A percentile compares a stretch with the other conserved stretches of the same genome.
Conservation (phyloP, 2,888 invertebrate genomes). For the Spilarctia lutea region DNA sequence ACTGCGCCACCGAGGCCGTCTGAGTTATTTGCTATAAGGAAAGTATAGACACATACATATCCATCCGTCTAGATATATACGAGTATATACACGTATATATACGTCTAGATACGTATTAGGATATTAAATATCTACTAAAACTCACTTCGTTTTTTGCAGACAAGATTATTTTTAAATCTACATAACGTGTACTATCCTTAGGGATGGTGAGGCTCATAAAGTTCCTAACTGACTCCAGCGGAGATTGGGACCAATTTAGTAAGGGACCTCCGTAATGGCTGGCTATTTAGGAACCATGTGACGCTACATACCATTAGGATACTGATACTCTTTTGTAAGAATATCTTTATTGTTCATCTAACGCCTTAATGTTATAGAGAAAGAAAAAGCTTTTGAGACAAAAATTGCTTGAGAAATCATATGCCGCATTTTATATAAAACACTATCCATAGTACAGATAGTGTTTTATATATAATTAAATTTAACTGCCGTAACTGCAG, state of each 20-base stretch:
- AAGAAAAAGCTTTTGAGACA: not conserved
- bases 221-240: slow-evolving; percentile 22
- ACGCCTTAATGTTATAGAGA: not conserved
- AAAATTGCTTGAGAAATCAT: not conserved
- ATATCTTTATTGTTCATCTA: slow-evolving; percentile 27
- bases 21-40: too few relatives aligned
- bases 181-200: slow-evolving; percentile 17
- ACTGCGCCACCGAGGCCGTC: too few relatives aligned
- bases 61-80: too few relatives aligned
- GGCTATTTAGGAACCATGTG: slow-evolving; percentile 40
- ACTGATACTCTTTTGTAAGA: slow-evolving; percentile 33
- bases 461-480: too few relatives aligned
- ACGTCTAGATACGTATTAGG: too few relatives aligned
- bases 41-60: too few relatives aligned
- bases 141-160: not conserved
- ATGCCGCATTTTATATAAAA: too few relatives aligned
- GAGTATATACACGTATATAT: too few relatives aligned
- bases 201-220: slow-evolving; percentile 25
- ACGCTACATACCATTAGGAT: slow-evolving; percentile 26
- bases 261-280: slow-evolving; percentile 37
- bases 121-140: not conserved
- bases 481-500: too few relatives aligned
- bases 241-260: slow-evolving; percentile 43
- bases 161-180: slow-evolving; percentile 11
- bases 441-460: too few relatives aligned